These are phyloP conservation scores for Ceyx cyanopectus DNA, from an alignment of 2,113 vertebrate genomes.

Conservation along the genomic window DNA sequence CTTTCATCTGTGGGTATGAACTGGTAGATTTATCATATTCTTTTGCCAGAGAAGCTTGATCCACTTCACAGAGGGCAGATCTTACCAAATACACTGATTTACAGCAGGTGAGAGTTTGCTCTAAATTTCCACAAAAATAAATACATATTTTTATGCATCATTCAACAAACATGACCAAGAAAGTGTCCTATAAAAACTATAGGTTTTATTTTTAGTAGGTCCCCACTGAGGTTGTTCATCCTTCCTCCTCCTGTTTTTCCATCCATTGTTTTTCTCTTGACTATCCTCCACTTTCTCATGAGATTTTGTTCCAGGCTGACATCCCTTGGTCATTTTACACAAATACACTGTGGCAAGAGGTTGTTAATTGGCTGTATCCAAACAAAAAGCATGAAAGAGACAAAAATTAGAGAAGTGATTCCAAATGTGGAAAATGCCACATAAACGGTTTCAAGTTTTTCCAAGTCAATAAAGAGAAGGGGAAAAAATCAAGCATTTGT, in stretches of 20 bases:
- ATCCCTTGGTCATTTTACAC: not conserved
- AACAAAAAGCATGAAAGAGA: conserved; percentile 15
- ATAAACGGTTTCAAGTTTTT: not conserved
- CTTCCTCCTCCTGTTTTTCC: not conserved
- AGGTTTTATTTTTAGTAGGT: not conserved
- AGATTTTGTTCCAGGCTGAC: not conserved
- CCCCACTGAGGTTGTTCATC: not conserved
- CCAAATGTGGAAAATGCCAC: conserved; percentile 4
- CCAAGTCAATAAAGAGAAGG: not conserved
- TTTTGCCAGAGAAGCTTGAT: not conserved
- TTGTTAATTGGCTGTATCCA: not conserved
- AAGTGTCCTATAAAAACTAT: not conserved
- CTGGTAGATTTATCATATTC: not conserved
- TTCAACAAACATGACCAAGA: not conserved
- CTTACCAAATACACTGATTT: not conserved
- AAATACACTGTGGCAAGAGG: not conserved
- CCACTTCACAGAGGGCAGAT: not conserved
- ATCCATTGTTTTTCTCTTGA: not conserved
- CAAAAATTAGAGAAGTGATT: conserved; percentile 6
- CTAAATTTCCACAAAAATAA: not conserved
- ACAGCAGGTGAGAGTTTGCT: not conserved
- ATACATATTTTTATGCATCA: not conserved
- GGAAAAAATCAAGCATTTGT: not conserved
- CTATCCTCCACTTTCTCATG: not conserved
- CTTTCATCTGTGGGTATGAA: not conserved